A percentile compares a stretch with the other conserved stretches of the same genome.
phyloP scores from a whole-genome alignment of 1,140 invertebrate species.

The Drosophila pectinifera region DNA sequence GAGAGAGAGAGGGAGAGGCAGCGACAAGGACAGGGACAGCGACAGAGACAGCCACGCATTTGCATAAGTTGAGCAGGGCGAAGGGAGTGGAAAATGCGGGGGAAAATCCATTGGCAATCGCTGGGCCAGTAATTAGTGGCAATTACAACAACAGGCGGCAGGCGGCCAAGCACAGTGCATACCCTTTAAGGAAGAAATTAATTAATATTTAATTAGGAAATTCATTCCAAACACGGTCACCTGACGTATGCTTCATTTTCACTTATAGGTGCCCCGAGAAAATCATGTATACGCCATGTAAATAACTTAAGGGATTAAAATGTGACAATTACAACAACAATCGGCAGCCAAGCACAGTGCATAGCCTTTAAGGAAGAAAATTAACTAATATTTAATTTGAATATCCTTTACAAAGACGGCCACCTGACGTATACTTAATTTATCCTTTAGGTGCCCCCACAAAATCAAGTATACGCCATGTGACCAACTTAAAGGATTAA shows the following conservation, averaged over 20 bases:
- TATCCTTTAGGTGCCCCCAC: no score
- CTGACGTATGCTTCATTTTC: no score
- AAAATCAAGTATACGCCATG: background rate
- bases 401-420: no score
- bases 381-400: no score
- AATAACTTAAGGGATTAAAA: no score
- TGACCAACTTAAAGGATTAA: fast-evolving
- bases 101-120: constrained; percentile 52
- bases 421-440: background rate
- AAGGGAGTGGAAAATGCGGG: no score
- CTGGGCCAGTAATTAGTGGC: constrained; percentile 71
- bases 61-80: constrained; percentile 62
- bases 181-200: background rate
- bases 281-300: no score
- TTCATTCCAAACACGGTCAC: background rate
- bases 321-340: constrained; percentile 70
- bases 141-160: constrained; percentile 60
- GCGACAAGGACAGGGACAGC: constrained; percentile 11
- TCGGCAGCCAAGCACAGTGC: background rate
- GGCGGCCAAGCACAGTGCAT: constrained; percentile 17
- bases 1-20: background rate
- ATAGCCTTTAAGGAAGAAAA: constrained; percentile 5
- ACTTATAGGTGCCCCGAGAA: no score
- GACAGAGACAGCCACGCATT: constrained; percentile 46
- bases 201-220: background rate